Evolutionary conservation across 2,888 invertebrate species (phyloP), one percentile per base, ranked within the genome.

Genomic region (Aporophyla nigra): DNA sequence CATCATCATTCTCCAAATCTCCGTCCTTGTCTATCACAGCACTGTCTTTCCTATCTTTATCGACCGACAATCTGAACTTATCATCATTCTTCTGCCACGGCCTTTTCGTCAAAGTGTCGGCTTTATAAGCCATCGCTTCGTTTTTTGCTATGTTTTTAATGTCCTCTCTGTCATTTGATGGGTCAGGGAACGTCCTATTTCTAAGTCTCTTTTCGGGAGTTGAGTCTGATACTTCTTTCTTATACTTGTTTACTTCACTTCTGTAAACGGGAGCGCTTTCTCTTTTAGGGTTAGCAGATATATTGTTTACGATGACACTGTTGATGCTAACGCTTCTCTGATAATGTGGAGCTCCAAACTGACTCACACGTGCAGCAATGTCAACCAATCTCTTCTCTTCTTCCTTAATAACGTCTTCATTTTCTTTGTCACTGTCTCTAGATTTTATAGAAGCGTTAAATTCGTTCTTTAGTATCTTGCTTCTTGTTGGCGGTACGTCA

Each of bases 401-500:
- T 54, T 91, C 93, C 69, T 93, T 90, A 0, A 87, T 80, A 5
- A 86, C 90, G 68, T 96, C 96, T 78, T 97, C 97, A 88, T 98
- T 98, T 91, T 98, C 98, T 91, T 98, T 98, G 89, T 98, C 98
- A 89, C 98, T 98, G 87, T 98, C 98, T 71, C 98, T 94, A 66
- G 97, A 97, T 91, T 97, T 97, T 5, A 96, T 97, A 6, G 96
- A 97, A 49, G 97, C 96, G 78, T 97, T 97, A 71, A 96, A 97
- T 89, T 96, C 95, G 76, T 96, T 96, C 86, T 96, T 97, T 0
- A 94, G 88, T 78, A 93, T 88, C 86, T 96, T 94, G 72, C 93
- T 91, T 91, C 94, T 92, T 46, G 91, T 93, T 6, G 93, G 93
- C 46, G 91, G 91, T 27, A 92, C 91, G 27, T 89, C 89, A 1